A percentile compares a stretch with the other conserved stretches of the same genome.
Evolutionary conservation across 2,797 vertebrate species (phyloP).

Genomic region (Thamnophis elegans): DNA sequence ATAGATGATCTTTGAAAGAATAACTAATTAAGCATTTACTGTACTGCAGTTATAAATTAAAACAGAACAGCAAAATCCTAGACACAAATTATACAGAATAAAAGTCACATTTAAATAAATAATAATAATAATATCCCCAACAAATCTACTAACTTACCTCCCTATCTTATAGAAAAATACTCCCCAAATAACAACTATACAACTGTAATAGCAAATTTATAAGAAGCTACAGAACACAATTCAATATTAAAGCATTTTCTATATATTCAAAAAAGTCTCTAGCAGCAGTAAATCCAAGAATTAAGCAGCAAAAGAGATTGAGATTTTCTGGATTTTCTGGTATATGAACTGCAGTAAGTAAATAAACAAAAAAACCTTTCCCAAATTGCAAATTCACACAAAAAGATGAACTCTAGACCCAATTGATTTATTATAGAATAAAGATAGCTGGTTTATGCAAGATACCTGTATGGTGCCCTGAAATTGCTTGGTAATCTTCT

Average conservation of each 20-base stretch:
- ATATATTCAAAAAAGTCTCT: background rate
- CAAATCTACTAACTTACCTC: background rate
- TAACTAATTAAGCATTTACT: background rate
- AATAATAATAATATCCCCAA: background rate
- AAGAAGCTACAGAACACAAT: background rate
- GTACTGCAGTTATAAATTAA: background rate
- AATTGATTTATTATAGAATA: background rate
- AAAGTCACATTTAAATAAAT: background rate
- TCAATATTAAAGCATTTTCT: background rate
- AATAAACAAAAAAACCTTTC: background rate
- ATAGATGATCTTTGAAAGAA: background rate
- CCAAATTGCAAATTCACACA: background rate
- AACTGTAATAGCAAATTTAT: background rate
- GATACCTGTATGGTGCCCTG: constrained; percentile 76
- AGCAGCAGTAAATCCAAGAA: background rate
- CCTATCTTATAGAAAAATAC: background rate
- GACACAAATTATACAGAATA: background rate
- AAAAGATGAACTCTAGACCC: background rate
- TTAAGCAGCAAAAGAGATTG: background rate
- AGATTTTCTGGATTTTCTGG: background rate
- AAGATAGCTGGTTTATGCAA: background rate
- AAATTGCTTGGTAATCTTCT: constrained; percentile 68
- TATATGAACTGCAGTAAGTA: background rate
- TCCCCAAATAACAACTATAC: background rate
- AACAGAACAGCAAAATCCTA: background rate